A percentile compares a stretch with the other conserved stretches of the same genome.
Evolutionary conservation across 2,888 invertebrate species (phyloP).

Genomic region (Caenorhabditis sinica): DNA sequence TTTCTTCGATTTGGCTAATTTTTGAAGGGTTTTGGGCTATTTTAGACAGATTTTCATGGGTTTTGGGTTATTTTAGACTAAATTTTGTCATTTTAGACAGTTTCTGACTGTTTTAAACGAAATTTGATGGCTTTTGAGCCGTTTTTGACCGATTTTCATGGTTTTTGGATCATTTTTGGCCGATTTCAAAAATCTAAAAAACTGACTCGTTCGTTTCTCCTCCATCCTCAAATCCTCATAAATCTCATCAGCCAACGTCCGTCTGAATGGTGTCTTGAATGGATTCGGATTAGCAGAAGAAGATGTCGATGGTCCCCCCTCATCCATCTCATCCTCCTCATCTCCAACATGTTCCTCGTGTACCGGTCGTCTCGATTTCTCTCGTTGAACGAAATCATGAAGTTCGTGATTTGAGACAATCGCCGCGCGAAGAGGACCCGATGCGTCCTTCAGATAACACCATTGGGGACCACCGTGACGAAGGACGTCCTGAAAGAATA

Average conservation of each 20-base stretch:
- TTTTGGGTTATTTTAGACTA: too few relatives aligned
- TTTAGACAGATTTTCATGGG: too few relatives aligned
- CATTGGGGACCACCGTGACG: slow-evolving; percentile 33
- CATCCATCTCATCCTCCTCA: slow-evolving; percentile 4
- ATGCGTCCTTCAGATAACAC: slow-evolving; percentile 50
- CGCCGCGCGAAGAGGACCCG: slow-evolving; percentile 52
- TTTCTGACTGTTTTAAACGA: too few relatives aligned
- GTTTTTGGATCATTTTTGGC: background rate
- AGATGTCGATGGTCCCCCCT: slow-evolving; percentile 8
- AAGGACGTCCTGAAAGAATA: slow-evolving; percentile 9
- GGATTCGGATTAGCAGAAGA: background rate
- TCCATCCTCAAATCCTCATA: slow-evolving; percentile 7
- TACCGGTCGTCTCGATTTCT: background rate
- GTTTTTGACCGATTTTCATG: background rate
- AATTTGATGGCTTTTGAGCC: too few relatives aligned
- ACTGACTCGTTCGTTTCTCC: background rate
- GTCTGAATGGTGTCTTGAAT: slow-evolving; percentile 13
- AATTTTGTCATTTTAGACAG: too few relatives aligned
- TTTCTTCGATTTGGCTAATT: too few relatives aligned
- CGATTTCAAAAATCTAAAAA: background rate
- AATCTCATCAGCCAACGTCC: slow-evolving; percentile 32
- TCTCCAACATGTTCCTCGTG: slow-evolving; percentile 44
- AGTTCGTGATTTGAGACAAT: slow-evolving; percentile 59
- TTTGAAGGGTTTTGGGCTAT: too few relatives aligned
- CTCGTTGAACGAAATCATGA: slow-evolving; percentile 48